Evolutionary conservation across 2,113 vertebrate species (phyloP).

Genomic region (Pteropus alecto): DNA sequence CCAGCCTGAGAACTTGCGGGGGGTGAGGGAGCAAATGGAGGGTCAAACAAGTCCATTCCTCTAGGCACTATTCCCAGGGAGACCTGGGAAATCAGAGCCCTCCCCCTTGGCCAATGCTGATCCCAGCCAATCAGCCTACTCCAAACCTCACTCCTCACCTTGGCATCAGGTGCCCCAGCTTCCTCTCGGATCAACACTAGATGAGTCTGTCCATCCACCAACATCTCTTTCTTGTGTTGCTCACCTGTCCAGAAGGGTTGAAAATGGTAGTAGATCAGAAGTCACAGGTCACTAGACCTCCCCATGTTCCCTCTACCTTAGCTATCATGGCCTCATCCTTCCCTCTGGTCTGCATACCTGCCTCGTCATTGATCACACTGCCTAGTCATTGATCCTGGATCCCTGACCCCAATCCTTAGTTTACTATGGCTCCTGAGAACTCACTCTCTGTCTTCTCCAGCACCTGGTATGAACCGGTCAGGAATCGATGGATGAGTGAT

Average conservation of each 20-base stretch:
- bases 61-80: neutral
- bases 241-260: slow-evolving; percentile 83
- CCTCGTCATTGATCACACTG: neutral
- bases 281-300: neutral
- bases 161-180: slow-evolving; percentile 88
- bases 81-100: neutral
- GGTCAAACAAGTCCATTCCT: slow-evolving; percentile 45
- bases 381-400: neutral
- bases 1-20: slow-evolving; percentile 93
- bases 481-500: slow-evolving; percentile 93
- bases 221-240: slow-evolving; percentile 95
- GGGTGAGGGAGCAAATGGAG: neutral
- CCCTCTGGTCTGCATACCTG: neutral
- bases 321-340: neutral
- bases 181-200: slow-evolving; percentile 96
- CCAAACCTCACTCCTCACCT: slow-evolving; percentile 80
- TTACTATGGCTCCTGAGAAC: neutral
- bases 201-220: slow-evolving; percentile 94
- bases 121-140: neutral
- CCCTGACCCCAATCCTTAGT: neutral
- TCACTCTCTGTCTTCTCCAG: slow-evolving; percentile 92
- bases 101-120: neutral
- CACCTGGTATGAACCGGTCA: slow-evolving; percentile 92
- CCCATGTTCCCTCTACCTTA: neutral
- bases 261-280: neutral